Evolutionary conservation across 92 coral and sea anemone genomes (phyloP), one percentile per base, ranked within the genome.

Genomic region (Actinernus sp.): DNA sequence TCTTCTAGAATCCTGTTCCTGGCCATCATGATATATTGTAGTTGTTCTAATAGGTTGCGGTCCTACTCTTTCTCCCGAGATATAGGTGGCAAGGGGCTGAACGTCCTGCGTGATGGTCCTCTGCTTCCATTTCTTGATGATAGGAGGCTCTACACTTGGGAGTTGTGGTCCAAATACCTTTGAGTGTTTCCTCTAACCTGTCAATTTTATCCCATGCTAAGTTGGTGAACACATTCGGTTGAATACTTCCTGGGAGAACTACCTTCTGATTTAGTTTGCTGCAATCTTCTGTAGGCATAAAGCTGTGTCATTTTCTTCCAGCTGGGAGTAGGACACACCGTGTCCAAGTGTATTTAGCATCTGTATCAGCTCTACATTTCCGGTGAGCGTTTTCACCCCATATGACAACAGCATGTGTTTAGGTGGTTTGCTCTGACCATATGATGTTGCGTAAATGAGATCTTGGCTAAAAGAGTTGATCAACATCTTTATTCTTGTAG

Each of bases 191-290:
- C 32, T 68, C 78, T 17, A 65, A 45, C 11, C 75, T 30, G 36
- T 76, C 75, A 37, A 76, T 65, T 46, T 80, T 80, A 37, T 80
- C 87, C 81, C 81, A 82, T 29, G 88, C 83, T 28, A 82, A 50
- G 41, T 58, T 74, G 25, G 88, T 74, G 45, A 55, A 63, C 26
- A 59, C 72, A 67, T 73, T 27, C 3, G 89, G 65, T 24, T 74
- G 66, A 19, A 83, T 76, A 28, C 63, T 46, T 49, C 24, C 55
- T 31, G 84, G 90, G 0, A 83, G 61, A 26, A 77, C 18, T 16
- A 66, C 13, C n/a, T 39, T 54, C 29, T 76, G 54, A 31, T 82
- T 58, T 8, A 65, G 68, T 73, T 66, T 20, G 59, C 31, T 2
- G 71, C 82, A 10, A 64, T 14, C 28, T 71, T 81, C 49, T 81